Percentiles rank a stretch among this genome's conserved stretches.
Evolutionary conservation across 2,797 vertebrate species (phyloP).

Genomic region (Trematomus bernacchii): DNA sequence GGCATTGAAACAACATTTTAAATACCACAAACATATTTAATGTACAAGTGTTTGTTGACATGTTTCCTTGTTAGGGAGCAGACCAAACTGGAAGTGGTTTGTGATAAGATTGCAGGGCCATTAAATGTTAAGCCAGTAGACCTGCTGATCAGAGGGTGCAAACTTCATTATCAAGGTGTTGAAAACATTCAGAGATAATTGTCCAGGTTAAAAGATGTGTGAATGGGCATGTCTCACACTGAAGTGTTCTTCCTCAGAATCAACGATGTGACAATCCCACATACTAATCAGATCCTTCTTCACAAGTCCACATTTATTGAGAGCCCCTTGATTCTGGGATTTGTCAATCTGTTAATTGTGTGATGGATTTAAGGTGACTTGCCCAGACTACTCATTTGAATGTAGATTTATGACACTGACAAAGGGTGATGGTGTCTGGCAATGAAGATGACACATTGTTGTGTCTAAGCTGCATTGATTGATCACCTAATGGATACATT

Average conservation of each 20-base stretch:
- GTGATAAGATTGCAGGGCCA: slow-evolving; percentile 28
- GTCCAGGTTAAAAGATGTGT: slow-evolving; percentile 70
- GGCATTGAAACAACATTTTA: background rate
- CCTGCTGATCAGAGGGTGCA: slow-evolving; percentile 59
- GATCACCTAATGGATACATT: no score
- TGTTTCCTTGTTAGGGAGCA: background rate
- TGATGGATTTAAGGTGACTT: background rate
- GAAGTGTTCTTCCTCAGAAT: slow-evolving; percentile 47
- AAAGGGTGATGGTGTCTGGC: slow-evolving; percentile 15
- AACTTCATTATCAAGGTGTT: slow-evolving; percentile 76
- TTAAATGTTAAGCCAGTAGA: slow-evolving; percentile 40
- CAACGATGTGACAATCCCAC: slow-evolving; percentile 44
- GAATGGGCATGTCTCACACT: slow-evolving; percentile 68
- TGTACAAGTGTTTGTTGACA: background rate
- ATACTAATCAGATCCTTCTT: slow-evolving; percentile 30
- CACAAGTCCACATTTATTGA: background rate
- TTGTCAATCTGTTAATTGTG: background rate
- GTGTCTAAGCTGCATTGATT: no score
- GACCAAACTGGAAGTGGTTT: slow-evolving; percentile 34
- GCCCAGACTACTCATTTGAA: background rate
- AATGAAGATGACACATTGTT: background rate
- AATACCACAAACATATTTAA: background rate
- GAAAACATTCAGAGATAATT: slow-evolving; percentile 67
- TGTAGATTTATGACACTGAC: slow-evolving; percentile 10
- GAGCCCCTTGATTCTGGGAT: slow-evolving; percentile 5